These are phyloP conservation scores for Eledona agricola DNA, from an alignment of 2,888 invertebrate genomes.

Conservation along the genomic window DNA sequence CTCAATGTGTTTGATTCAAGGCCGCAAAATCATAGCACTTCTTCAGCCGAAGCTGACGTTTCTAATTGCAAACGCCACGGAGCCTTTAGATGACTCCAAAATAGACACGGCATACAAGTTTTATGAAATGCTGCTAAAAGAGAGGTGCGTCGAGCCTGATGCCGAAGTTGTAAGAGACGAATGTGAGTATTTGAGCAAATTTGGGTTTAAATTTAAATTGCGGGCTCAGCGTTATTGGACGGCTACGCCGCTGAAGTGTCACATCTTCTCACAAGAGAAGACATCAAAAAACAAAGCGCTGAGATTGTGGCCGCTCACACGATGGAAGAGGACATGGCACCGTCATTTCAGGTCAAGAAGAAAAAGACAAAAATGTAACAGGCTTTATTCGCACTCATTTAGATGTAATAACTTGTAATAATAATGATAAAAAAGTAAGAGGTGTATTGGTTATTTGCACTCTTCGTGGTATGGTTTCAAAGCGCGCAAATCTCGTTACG, in stretches of 20 bases:
- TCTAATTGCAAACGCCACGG: conserved; percentile 42
- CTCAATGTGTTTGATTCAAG: conserved; percentile 20
- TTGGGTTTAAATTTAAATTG: conserved; percentile 37
- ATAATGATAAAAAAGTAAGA: conserved; percentile 5
- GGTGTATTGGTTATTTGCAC: conserved; percentile 9
- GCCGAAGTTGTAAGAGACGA: conserved; percentile 46
- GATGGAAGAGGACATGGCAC: conserved; percentile 25
- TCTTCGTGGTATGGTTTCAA: conserved; percentile 94
- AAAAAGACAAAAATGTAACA: conserved; percentile 17
- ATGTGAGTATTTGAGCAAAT: conserved; percentile 43
- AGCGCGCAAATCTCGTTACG: conserved; percentile 92
- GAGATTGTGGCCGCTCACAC: conserved; percentile 50
- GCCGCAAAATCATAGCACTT: conserved; percentile 47
- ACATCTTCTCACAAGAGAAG: conserved; percentile 48
- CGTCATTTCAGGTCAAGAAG: conserved; percentile 10
- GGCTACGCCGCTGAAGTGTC: conserved; percentile 26
- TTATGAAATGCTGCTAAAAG: conserved; percentile 49
- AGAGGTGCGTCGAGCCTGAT: conserved; percentile 41
- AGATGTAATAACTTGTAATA: conserved; percentile 14
- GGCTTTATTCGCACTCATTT: not conserved
- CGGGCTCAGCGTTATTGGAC: conserved; percentile 42
- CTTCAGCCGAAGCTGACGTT: conserved; percentile 44
- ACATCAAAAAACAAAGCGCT: conserved; percentile 52
- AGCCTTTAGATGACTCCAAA: conserved; percentile 38
- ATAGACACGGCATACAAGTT: conserved; percentile 46